Percentiles rank a stretch among this genome's conserved stretches.
phyloP scores from a whole-genome alignment of 2,113 vertebrate genomes.

The Lucifuga dentata region DNA sequence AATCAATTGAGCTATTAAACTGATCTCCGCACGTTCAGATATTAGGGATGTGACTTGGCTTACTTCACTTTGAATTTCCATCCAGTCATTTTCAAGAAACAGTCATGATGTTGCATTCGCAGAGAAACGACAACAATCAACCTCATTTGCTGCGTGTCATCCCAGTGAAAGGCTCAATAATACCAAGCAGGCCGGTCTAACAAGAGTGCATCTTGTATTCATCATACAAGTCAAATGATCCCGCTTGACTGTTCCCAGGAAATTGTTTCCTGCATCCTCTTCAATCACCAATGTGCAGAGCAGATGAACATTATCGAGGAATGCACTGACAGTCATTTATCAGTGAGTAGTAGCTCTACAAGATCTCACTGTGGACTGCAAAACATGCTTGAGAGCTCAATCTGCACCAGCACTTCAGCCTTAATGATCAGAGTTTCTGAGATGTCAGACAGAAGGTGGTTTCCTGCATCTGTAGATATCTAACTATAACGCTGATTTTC shows the following conservation, averaged over 20 bases:
- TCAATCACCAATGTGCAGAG: conserved; percentile 53
- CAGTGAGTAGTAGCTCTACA: conserved; percentile 8
- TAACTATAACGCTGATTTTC: too few relatives aligned
- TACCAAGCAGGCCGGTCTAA: conserved; percentile 36
- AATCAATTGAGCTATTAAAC: too few relatives aligned
- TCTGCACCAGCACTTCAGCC: not conserved
- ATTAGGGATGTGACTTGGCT: not conserved
- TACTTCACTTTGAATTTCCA: conserved; percentile 13
- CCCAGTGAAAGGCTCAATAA: conserved; percentile 53
- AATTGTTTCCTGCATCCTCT: conserved; percentile 62
- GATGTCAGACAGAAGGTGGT: too few relatives aligned
- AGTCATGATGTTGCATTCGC: conserved; percentile 5
- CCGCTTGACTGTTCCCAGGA: conserved; percentile 64
- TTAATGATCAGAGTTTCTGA: conserved; percentile 5
- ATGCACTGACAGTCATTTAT: conserved; percentile 47
- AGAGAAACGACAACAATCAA: conserved; percentile 36
- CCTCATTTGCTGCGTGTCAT: conserved; percentile 50
- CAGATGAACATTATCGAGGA: conserved; percentile 43
- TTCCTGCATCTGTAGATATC: too few relatives aligned
- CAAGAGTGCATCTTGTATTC: conserved; percentile 35
- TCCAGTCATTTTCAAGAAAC: conserved; percentile 12
- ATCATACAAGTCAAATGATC: conserved; percentile 61
- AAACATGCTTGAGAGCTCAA: conserved; percentile 11
- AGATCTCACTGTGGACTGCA: conserved; percentile 5
- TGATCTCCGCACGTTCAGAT: not conserved